Conservation (phyloP, 2,113 vertebrate species). For the Aplodontia rufa region DNA sequence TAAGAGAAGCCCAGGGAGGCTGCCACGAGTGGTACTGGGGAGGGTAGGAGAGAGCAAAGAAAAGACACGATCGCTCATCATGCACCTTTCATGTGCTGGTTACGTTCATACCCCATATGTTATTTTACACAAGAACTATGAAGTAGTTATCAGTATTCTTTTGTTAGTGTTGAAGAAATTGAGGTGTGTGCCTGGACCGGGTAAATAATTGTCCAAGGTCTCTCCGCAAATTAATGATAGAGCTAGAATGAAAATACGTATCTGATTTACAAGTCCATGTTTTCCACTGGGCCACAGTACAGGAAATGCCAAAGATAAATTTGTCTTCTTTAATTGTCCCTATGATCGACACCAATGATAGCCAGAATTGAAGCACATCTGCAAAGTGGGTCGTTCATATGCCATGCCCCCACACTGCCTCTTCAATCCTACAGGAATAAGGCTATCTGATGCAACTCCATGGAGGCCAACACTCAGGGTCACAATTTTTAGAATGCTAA, state of each 20-base stretch:
- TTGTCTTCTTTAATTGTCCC: neutral
- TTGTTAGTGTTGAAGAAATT: neutral
- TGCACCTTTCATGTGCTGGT: neutral
- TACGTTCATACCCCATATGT: neutral
- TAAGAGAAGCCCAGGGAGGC: neutral
- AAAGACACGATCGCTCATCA: neutral
- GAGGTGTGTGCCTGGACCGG: neutral
- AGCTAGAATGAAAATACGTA: neutral
- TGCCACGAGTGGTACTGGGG: neutral
- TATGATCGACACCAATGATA: neutral
- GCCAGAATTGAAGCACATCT: conserved; percentile 25
- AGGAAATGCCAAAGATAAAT: conserved; percentile 47
- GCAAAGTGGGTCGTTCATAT: conserved; percentile 40
- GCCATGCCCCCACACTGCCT: neutral
- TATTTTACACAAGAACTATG: neutral
- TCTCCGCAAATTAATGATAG: neutral
- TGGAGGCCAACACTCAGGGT: neutral
- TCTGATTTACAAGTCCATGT: neutral
- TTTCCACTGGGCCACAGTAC: neutral
- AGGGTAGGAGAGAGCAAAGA: neutral
- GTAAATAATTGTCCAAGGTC: neutral
- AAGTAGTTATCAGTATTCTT: neutral
- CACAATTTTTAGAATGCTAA: conserved; percentile 64
- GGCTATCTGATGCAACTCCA: conserved; percentile 9
- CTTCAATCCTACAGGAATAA: neutral